Percentiles rank a stretch among this genome's conserved stretches.
phyloP scores from a whole-genome alignment of 2,113 vertebrate genomes.

The Sinocyclocheilus anshuiensis region DNA sequence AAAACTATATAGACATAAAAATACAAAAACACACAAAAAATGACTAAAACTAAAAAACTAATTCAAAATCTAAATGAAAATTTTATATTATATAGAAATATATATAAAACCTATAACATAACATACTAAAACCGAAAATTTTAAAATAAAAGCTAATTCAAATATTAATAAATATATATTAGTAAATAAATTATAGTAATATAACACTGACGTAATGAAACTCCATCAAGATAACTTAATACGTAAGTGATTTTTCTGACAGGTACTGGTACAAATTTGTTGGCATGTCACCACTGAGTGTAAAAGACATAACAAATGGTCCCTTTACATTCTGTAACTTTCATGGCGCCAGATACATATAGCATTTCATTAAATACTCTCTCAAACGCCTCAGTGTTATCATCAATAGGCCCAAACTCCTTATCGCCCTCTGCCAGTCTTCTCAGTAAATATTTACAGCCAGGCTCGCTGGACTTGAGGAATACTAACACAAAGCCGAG shows the following conservation, averaged over 20 bases:
- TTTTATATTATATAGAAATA: no score
- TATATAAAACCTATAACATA: no score
- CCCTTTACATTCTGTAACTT: conserved; percentile 25
- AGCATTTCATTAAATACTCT: conserved; percentile 71
- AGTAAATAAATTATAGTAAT: background rate
- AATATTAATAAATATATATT: background rate
- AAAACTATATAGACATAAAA: no score
- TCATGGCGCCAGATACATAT: conserved; percentile 67
- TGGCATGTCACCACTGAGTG: background rate
- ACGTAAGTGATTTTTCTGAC: background rate
- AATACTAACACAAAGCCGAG: conserved; percentile 71
- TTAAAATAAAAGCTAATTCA: background rate
- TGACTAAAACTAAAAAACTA: no score
- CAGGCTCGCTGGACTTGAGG: conserved; percentile 62
- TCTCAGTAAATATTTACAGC: conserved; percentile 77
- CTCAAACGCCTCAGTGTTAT: conserved; percentile 70
- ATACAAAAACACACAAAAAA: no score
- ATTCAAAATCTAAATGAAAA: no score
- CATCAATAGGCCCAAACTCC: conserved; percentile 68
- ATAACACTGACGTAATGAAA: background rate
- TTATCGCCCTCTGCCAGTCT: conserved; percentile 74
- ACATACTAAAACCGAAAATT: background rate
- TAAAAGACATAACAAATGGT: background rate
- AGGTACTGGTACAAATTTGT: background rate
- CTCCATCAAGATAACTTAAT: background rate